phyloP scores from a whole-genome alignment of 2,113 vertebrate species.

The Porphyrio hochstetteri region DNA sequence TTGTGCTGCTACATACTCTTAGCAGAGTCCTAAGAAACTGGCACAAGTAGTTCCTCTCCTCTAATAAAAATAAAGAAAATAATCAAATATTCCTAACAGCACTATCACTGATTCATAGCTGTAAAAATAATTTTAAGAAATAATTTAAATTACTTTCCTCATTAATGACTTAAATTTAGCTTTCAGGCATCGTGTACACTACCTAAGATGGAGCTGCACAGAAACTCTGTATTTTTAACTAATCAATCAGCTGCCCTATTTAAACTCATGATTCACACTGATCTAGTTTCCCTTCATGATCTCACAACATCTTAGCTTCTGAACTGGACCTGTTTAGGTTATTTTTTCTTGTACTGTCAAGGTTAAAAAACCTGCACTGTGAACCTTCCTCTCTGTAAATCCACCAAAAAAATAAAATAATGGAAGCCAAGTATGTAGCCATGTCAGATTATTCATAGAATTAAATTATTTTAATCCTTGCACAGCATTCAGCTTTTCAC shows the following conservation, averaged over 20 bases:
- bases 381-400: conserved; percentile 36
- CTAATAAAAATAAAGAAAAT: neutral
- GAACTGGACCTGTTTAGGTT: neutral
- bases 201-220: neutral
- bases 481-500: conserved; percentile 8
- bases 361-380: conserved; percentile 28
- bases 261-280: neutral
- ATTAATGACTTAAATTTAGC: neutral
- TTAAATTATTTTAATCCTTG: conserved; percentile 7
- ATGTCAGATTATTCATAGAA: neutral
- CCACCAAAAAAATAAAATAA: conserved; percentile 10
- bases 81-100: neutral
- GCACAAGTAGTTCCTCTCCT: neutral
- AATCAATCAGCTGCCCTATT: neutral
- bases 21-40: neutral
- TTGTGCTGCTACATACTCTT: neutral
- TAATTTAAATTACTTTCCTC: neutral
- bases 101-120: neutral
- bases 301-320: neutral
- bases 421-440: neutral
- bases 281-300: neutral
- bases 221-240: neutral
- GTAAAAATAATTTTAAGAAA: neutral
- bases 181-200: neutral
- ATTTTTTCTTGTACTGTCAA: conserved; percentile 16